phyloP scores from a whole-genome alignment of 1,140 invertebrate species.

The Zaprionus gabonicus region DNA sequence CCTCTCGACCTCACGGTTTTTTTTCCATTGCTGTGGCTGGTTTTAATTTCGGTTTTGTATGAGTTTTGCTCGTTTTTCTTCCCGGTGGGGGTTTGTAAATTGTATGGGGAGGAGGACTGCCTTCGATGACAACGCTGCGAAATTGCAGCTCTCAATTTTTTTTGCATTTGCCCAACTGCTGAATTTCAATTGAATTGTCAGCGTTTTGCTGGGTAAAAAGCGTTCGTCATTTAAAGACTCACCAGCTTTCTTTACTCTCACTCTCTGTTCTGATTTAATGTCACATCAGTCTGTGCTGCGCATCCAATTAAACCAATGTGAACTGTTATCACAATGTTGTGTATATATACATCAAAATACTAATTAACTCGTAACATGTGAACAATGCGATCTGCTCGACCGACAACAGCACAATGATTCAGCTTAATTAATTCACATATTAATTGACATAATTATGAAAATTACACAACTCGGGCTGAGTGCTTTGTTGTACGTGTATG shows the following conservation, averaged over 20 bases:
- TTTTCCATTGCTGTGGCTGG: conserved; percentile 36
- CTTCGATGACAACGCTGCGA: conserved; percentile 57
- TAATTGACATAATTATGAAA: conserved; percentile 61
- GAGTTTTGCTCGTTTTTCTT: conserved; percentile 18
- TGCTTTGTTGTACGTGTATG: conserved; percentile 39
- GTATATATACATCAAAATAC: conserved; percentile 14
- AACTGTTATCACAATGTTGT: background rate
- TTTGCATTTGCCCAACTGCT: conserved; percentile 16
- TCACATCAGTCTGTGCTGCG: background rate
- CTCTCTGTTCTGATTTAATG: background rate
- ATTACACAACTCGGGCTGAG: conserved; percentile 39
- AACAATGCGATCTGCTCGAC: conserved; percentile 17
- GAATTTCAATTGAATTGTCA: conserved; percentile 77
- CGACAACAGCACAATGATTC: conserved; percentile 11
- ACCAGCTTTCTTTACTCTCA: background rate
- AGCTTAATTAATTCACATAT: conserved; percentile 26
- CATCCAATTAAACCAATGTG: background rate
- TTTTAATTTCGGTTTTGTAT: conserved; percentile 73
- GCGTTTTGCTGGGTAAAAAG: conserved; percentile 61
- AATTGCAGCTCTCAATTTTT: conserved; percentile 50
- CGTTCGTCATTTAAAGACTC: conserved; percentile 30
- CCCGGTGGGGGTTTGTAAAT: background rate
- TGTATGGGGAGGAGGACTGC: background rate
- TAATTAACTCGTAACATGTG: conserved; percentile 29
- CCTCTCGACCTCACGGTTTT: conserved; percentile 24